Conservation (phyloP, 2,888 invertebrate species). For the Ypsolopha scabrella region DNA sequence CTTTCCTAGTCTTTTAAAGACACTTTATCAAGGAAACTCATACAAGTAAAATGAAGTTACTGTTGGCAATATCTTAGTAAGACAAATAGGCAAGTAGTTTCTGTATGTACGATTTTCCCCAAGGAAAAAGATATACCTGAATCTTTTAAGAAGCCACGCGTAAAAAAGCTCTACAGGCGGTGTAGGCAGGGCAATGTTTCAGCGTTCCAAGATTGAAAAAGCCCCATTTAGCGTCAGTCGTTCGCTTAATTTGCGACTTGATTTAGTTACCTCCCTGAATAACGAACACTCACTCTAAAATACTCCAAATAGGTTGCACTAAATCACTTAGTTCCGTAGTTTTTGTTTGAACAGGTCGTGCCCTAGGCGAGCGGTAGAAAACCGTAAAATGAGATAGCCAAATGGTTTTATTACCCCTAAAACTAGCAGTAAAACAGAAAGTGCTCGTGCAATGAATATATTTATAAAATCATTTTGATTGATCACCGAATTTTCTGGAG, state of each 20-base stretch:
- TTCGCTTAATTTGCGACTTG: too few species aligned
- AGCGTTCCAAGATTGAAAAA: too few species aligned
- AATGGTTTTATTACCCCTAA: slow-evolving; percentile 57
- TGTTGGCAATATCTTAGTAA: not conserved
- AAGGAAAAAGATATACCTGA: too few species aligned
- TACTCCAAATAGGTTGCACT: slow-evolving; percentile 10
- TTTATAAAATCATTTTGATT: slow-evolving; percentile 53
- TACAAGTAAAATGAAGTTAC: not conserved
- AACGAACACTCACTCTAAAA: slow-evolving; percentile 8
- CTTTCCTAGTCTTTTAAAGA: too few species aligned
- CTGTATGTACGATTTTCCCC: too few species aligned
- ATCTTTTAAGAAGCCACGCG: too few species aligned
- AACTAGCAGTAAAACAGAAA: slow-evolving; percentile 55
- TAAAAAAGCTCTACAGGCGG: too few species aligned
- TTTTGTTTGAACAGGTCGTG: slow-evolving; percentile 38
- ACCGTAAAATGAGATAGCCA: slow-evolving; percentile 57
- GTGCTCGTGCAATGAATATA: slow-evolving; percentile 50
- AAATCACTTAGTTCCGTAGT: slow-evolving; percentile 41
- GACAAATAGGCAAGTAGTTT: not conserved
- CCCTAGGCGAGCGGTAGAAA: slow-evolving; percentile 30
- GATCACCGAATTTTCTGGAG: slow-evolving; percentile 41
- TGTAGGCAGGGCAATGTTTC: too few species aligned
- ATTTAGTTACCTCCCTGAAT: not conserved
- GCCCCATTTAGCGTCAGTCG: too few species aligned
- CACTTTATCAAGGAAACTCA: too few species aligned